These are phyloP conservation scores for Agrenia bidenticulata DNA, from an alignment of 2,888 invertebrate species.

Conservation along the genomic window DNA sequence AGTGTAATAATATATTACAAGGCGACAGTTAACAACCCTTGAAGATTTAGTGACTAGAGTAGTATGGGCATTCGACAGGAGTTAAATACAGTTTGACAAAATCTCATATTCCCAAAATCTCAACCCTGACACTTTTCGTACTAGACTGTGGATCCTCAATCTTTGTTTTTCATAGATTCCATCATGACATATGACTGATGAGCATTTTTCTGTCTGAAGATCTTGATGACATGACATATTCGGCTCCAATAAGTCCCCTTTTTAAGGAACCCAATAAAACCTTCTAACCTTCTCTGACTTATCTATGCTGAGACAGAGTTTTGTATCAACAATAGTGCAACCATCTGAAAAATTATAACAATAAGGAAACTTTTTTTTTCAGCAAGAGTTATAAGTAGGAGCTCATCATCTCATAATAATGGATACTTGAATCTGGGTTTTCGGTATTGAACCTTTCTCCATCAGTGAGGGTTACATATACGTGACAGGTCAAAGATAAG, in stretches of 20 bases:
- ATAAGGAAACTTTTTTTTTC: neutral
- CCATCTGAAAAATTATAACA: too few species aligned
- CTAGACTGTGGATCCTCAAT: conserved; percentile 5
- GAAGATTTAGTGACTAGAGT: too few species aligned
- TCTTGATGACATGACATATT: conserved; percentile 16
- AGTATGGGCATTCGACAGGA: neutral
- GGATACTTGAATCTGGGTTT: too few species aligned
- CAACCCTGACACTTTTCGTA: conserved; percentile 3
- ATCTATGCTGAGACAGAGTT: neutral
- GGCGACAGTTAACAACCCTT: too few species aligned
- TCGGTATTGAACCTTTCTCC: too few species aligned
- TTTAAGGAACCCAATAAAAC: neutral
- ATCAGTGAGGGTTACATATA: neutral
- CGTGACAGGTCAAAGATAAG: conserved; percentile 48
- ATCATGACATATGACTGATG: conserved; percentile 17
- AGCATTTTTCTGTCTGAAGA: conserved; percentile 6
- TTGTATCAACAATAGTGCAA: too few species aligned
- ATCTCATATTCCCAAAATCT: neutral
- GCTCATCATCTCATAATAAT: too few species aligned
- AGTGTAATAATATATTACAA: too few species aligned
- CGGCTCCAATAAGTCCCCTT: conserved; percentile 11
- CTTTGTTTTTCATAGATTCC: conserved; percentile 15
- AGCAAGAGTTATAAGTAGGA: neutral
- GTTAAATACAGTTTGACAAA: conserved; percentile 6
- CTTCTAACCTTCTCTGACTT: neutral